Percentiles rank a stretch among this genome's conserved stretches.
These are phyloP conservation scores for Pterois miles DNA, from an alignment of 2,797 vertebrate species.

Conservation along the genomic window DNA sequence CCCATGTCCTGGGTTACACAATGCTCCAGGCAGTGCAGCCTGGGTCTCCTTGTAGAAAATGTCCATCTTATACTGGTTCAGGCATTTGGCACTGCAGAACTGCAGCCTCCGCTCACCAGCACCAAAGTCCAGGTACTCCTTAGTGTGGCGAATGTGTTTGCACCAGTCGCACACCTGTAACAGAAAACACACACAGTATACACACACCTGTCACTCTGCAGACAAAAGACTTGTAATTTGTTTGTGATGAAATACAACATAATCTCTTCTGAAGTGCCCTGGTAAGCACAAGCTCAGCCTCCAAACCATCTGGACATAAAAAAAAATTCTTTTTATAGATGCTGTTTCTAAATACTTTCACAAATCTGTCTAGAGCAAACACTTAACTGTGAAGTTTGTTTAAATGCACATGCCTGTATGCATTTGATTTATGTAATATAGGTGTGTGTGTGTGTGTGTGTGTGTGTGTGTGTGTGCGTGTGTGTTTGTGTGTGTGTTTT, in stretches of 20 bases:
- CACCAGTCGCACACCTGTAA: conserved; percentile 99
- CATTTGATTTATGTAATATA: conserved; percentile 6
- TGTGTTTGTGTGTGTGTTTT: conserved; percentile 9
- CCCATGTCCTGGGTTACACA: conserved; percentile 91
- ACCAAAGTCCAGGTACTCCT: conserved; percentile 99
- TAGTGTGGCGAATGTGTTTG: conserved; percentile 99
- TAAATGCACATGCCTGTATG: background rate
- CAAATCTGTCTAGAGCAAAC: conserved; percentile 26
- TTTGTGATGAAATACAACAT: conserved; percentile 47
- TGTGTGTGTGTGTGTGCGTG: background rate
- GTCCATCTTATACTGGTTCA: conserved; percentile 99
- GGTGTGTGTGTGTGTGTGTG: background rate
- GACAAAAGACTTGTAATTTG: conserved; percentile 44
- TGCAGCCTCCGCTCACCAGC: conserved; percentile 98
- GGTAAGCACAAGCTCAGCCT: conserved; percentile 30
- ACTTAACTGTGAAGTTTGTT: conserved; percentile 17
- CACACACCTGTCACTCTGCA: conserved; percentile 26
- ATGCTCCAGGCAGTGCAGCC: conserved; percentile 92
- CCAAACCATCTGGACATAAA: conserved; percentile 54
- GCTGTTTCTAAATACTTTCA: conserved; percentile 18
- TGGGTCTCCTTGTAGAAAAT: conserved; percentile 99
- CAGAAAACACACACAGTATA: conserved; percentile 54
- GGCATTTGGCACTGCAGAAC: conserved; percentile 99
- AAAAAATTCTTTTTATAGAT: conserved; percentile 17
- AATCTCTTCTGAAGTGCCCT: conserved; percentile 40